Evolutionary conservation across 2,888 invertebrate species (phyloP).

Genomic region (Eudasyphora cyanicolor): DNA sequence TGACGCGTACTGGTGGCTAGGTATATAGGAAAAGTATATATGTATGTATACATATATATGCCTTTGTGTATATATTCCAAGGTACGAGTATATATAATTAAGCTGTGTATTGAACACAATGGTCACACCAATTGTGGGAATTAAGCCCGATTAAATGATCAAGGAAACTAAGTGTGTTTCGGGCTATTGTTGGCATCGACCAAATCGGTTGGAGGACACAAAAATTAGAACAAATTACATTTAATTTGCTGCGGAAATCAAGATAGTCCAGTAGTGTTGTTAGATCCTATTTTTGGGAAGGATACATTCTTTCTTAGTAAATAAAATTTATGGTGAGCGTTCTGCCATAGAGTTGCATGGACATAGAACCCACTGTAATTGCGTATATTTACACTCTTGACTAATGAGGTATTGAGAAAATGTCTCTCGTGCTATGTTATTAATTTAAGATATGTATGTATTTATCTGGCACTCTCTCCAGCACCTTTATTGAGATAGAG

Average conservation of each 20-base stretch:
- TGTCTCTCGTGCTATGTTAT: too few species aligned
- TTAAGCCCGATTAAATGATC: constrained; percentile 9
- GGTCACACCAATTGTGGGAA: not conserved
- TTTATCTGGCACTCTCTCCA: too few species aligned
- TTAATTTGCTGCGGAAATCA: not conserved
- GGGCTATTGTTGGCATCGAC: not conserved
- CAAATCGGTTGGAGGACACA: not conserved
- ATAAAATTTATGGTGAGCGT: too few species aligned
- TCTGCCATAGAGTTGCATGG: too few species aligned
- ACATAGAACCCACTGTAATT: too few species aligned
- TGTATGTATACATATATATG: not conserved
- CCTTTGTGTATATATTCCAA: not conserved
- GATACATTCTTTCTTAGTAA: too few species aligned
- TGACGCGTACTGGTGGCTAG: not conserved
- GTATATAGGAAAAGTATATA: not conserved
- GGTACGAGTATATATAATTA: not conserved
- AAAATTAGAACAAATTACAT: not conserved
- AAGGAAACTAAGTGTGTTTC: not conserved
- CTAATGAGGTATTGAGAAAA: too few species aligned
- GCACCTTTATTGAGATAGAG: too few species aligned
- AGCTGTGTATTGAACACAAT: constrained; percentile 1
- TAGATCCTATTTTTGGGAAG: too few species aligned
- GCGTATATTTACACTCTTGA: too few species aligned
- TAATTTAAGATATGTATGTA: too few species aligned
- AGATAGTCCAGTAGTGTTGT: too few species aligned